Evolutionary conservation across 1,140 invertebrate species (phyloP).

Genomic region (Sweltsa coloradensis): DNA sequence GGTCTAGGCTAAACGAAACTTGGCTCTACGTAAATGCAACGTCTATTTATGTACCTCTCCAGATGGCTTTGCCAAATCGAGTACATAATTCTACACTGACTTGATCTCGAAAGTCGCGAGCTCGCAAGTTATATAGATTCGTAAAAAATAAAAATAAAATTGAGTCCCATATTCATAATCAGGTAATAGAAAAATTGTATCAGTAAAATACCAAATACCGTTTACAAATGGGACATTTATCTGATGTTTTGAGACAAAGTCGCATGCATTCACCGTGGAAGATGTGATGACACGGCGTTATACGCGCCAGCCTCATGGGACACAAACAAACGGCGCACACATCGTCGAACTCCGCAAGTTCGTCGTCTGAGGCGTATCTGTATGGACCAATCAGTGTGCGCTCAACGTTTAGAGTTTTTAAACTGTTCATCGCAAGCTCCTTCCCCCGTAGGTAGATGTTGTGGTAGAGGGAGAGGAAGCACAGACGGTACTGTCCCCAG

Average conservation of each 20-base stretch:
- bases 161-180: no score
- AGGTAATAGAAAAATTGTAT: no score
- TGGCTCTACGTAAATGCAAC: no score
- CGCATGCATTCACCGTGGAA: conserved; percentile 64
- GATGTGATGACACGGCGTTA: conserved; percentile 63
- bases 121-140: no score
- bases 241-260: conserved; percentile 50
- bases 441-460: conserved; percentile 53
- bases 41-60: no score
- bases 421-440: conserved; percentile 41
- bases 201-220: conserved; percentile 34
- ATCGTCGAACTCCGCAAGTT: conserved; percentile 53
- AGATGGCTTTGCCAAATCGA: no score
- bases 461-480: conserved; percentile 44
- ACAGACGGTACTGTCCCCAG: conserved; percentile 40
- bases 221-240: conserved; percentile 60
- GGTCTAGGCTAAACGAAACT: no score
- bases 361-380: conserved; percentile 46
- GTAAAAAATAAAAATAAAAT: no score
- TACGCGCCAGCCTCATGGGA: conserved; percentile 46
- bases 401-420: conserved; percentile 40
- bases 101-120: no score
- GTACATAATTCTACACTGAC: no score
- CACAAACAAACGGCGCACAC: conserved; percentile 63
- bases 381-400: conserved; percentile 45